Conservation (phyloP, 2,113 vertebrate species). For the Poicephalus meyeri region DNA sequence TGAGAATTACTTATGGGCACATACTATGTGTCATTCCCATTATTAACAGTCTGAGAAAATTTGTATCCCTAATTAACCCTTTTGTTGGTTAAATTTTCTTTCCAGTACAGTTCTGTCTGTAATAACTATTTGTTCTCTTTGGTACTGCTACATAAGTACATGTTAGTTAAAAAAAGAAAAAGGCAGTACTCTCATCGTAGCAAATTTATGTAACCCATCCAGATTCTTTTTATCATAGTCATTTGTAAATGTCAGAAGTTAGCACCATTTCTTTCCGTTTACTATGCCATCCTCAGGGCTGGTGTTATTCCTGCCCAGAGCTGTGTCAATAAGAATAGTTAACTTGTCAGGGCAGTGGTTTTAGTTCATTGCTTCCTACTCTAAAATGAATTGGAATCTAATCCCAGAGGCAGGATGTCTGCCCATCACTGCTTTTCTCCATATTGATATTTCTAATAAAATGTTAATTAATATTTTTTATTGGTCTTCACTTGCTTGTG, state of each 20-base stretch:
- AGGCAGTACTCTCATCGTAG: neutral
- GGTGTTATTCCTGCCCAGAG: neutral
- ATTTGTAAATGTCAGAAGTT: neutral
- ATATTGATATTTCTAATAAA: conserved; percentile 40
- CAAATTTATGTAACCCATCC: neutral
- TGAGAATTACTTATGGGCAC: conserved; percentile 99
- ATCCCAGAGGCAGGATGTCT: conserved; percentile 18
- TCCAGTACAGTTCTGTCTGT: neutral
- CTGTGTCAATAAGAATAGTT: neutral
- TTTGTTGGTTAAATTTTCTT: conserved; percentile 89
- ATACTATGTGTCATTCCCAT: conserved; percentile 95
- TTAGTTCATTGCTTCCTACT: conserved; percentile 16
- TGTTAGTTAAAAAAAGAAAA: neutral
- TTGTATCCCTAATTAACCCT: conserved; percentile 99
- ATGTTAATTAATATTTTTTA: conserved; percentile 40
- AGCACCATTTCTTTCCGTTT: neutral
- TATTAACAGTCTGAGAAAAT: conserved; percentile 98
- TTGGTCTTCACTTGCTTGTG: neutral
- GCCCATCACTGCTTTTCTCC: neutral
- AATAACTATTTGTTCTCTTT: conserved; percentile 20
- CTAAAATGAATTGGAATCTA: conserved; percentile 35
- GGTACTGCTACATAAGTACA: neutral
- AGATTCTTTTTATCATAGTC: neutral
- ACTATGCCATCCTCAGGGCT: neutral
- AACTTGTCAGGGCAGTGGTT: conserved; percentile 1